Base-by-base conservation (phyloP, 2,797 vertebrate genomes). In the Bucorvus abyssinicus region DNA sequence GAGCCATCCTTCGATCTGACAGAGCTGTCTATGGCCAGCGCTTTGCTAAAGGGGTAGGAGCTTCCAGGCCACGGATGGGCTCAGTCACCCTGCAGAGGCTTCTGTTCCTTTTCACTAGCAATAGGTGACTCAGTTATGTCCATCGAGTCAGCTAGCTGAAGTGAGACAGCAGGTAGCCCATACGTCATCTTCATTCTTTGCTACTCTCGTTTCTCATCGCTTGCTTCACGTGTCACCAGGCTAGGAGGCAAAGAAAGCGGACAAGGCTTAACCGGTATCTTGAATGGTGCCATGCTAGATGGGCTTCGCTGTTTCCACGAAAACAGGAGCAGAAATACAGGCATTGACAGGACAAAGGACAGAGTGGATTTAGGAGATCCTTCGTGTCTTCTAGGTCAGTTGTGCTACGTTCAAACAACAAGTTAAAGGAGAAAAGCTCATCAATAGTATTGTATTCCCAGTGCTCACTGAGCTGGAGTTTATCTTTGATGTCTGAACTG, bases 151-250 rank as follows among this genome's bases (percentile, higher is more conserved):
- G 8, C 14, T 21, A 19, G 49, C 56, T 90, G 53, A n/a, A 65
- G 30, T 36, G 49, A 65, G 60, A 36, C 4, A 9, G 29, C 20
- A 2, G 20, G 45, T 36, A 40, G 10, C 38, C 38, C 38, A 8
- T 40, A 40, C 38, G 38, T 40, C 6, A 0, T n/a, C 93, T 69
- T 78, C 42, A 42, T 34, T 68, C 47, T 44, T 29, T 7, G 14
- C 53, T 50, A 2, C 27, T 81, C n/a, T 34, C 12, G 0, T 18
- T 29, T 21, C 38, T 40, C 63, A 5, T 14, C 0, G 0, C 8
- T 47, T n/a, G 22, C 19, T 77, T 79, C 12, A 1, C 5, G 13
- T 27, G 44, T 30, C 42, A 30, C 40, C 8, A 12, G 32, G 11
- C 57, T 65, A 45, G 23, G 24, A 14, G 18, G 38, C 16, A 40